Percentiles rank a stretch among this genome's conserved stretches.
Evolutionary conservation across 2,113 vertebrate species (phyloP).

Genomic region (Pedionomus torquatus): DNA sequence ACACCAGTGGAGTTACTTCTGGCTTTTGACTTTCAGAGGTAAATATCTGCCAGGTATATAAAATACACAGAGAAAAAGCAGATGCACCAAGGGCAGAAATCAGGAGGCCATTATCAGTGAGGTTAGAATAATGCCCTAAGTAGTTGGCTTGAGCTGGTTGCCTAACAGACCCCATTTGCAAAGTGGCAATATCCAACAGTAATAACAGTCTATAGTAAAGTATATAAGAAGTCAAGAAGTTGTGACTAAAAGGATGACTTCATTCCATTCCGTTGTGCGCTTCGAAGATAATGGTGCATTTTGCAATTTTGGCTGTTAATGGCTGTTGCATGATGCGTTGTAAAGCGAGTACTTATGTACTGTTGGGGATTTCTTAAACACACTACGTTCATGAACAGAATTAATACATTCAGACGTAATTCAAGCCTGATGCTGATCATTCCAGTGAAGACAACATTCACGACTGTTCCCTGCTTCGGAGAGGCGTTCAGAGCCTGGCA

Average conservation of each 20-base stretch:
- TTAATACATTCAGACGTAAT: background rate
- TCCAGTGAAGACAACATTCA: background rate
- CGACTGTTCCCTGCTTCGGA: background rate
- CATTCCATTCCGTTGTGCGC: background rate
- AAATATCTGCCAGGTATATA: background rate
- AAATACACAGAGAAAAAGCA: background rate
- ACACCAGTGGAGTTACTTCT: background rate
- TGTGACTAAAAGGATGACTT: background rate
- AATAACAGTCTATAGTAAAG: background rate
- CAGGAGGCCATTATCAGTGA: background rate
- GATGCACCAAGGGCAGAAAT: background rate
- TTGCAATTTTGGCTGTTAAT: background rate
- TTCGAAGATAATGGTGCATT: background rate
- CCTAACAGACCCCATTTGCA: background rate
- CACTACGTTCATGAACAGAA: background rate
- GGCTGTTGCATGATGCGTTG: background rate
- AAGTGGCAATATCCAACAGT: background rate
- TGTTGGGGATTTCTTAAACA: background rate
- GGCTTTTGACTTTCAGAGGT: background rate
- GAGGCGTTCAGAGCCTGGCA: background rate
- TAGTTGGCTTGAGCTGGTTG: background rate
- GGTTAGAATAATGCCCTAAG: background rate
- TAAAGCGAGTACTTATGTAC: background rate
- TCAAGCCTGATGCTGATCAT: background rate
- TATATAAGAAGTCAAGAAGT: background rate